Evolutionary conservation across 2,888 invertebrate genomes (phyloP).

Genomic region (Lordiphosa fenestrarum): DNA sequence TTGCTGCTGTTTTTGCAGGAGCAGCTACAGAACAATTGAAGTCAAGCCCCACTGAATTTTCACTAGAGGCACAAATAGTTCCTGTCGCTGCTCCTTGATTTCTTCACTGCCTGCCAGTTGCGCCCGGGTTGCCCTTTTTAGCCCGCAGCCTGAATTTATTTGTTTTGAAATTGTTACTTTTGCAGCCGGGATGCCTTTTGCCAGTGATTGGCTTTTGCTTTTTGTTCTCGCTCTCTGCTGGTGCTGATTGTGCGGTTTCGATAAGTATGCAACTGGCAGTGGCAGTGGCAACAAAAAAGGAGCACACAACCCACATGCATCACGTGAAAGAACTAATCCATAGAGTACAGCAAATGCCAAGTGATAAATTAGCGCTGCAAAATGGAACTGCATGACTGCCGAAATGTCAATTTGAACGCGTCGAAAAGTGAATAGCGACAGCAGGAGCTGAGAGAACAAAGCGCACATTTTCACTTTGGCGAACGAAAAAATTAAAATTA

Average conservation of each 20-base stretch:
- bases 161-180: conserved; percentile 73
- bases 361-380: conserved; percentile 64
- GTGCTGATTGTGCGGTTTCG: conserved; percentile 71
- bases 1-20: conserved; percentile 52
- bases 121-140: conserved; percentile 65
- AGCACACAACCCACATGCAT: conserved; percentile 38
- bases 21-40: conserved; percentile 55
- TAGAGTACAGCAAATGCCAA: conserved; percentile 31
- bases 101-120: conserved; percentile 52
- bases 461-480: conserved; percentile 61
- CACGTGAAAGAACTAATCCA: conserved; percentile 15
- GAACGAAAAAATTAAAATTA: conserved; percentile 25
- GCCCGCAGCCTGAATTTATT: conserved; percentile 72
- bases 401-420: conserved; percentile 49
- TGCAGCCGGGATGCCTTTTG: conserved; percentile 41
- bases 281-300: conserved; percentile 29
- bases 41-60: conserved; percentile 62
- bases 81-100: conserved; percentile 62
- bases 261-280: conserved; percentile 55
- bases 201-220: conserved; percentile 55
- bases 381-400: conserved; percentile 48
- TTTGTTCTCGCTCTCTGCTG: conserved; percentile 25
- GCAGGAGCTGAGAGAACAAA: conserved; percentile 31
- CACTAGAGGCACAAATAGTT: conserved; percentile 49
- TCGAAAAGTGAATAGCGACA: conserved; percentile 31